phyloP scores from a whole-genome alignment of 2,113 vertebrate genomes.

The Sinocyclocheilus grahami region DNA sequence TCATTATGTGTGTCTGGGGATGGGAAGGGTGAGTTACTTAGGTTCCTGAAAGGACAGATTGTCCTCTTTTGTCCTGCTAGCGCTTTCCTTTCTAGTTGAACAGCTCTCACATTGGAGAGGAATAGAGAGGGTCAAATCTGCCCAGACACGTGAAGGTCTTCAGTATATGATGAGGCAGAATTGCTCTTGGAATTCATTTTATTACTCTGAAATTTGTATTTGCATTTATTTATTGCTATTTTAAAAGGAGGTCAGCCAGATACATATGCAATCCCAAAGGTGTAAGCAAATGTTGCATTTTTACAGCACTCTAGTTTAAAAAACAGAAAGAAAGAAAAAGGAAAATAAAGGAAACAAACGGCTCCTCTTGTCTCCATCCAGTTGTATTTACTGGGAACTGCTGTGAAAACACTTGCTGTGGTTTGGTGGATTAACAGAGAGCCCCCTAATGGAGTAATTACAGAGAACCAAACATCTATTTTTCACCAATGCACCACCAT shows the following conservation, averaged over 20 bases:
- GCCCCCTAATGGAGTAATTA: conserved; percentile 84
- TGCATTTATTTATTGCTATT: neutral
- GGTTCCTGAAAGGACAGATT: conserved; percentile 67
- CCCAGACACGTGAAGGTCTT: conserved; percentile 39
- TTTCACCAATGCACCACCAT: conserved; percentile 87
- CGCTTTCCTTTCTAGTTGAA: conserved; percentile 64
- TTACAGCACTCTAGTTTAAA: neutral
- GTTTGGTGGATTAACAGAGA: conserved; percentile 80
- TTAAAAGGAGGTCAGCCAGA: neutral
- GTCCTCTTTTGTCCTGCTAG: conserved; percentile 65
- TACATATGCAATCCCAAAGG: neutral
- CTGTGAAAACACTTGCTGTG: conserved; percentile 75
- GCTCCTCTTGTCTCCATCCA: conserved; percentile 67
- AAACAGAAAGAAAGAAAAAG: neutral
- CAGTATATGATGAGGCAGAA: conserved; percentile 22
- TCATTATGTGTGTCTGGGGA: conserved; percentile 75
- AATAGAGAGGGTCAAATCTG: conserved; percentile 36
- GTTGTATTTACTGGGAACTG: conserved; percentile 69
- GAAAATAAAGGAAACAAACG: conserved; percentile 13
- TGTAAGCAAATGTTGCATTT: neutral
- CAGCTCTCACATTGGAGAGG: conserved; percentile 56
- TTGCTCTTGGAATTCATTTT: neutral
- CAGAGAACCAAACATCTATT: conserved; percentile 85
- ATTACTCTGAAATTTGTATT: neutral
- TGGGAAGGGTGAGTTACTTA: conserved; percentile 61